Evolutionary conservation across 1,140 invertebrate genomes (phyloP), one percentile per base, ranked within the genome.

Genomic region (Zaprionus nigranus): DNA sequence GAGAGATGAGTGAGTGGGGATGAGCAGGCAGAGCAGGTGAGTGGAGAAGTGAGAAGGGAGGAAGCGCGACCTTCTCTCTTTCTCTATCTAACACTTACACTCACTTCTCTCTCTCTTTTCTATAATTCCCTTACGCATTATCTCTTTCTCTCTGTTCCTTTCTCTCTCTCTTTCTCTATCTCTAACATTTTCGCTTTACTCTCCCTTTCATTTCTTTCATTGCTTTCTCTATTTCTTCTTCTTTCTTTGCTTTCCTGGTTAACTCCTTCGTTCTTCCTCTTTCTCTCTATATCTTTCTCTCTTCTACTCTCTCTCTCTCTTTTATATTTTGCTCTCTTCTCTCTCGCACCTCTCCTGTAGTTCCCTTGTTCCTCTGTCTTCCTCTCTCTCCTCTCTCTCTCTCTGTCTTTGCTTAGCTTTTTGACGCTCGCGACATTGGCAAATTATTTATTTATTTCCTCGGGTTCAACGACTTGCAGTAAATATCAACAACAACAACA

Each of bases 381-480:
- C 1, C 40, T 9, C 7, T 46, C 40, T 2, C 6, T 22, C 22
- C 20, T 17, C 24, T 28, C 36, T 17, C 59, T 46, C 9, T 30
- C 38, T 61, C 22, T 13, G 0, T 9, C n/a, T 20, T 15, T 28
- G 40, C 28, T 51, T 22, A 46, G 38, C 38, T 13, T n/a, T 40
- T 40, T 40, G 15, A 46, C n/a, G 22, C 46, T 51, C 46, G 24
- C 20, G 46, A 51, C 46, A 51, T 51, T 51, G 46, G 22, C 46
- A 13, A 20, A 12, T 22, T 51, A 51, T 51, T 51, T 51, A 51
- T 51, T 51, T 51, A 20, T 24, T 51, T 51, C 9, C 6, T 11
- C 46, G 46, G 9, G 46, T 51, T 51, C 46, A 51, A 51, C 46
- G 46, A 51, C 46, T 51, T 51, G 20, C 40, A 46, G 40, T 46